A percentile compares a stretch with the other conserved stretches of the same genome.
These are phyloP conservation scores for Peromyscus aztecus DNA, from an alignment of 2,797 vertebrate genomes.

Conservation along the genomic window DNA sequence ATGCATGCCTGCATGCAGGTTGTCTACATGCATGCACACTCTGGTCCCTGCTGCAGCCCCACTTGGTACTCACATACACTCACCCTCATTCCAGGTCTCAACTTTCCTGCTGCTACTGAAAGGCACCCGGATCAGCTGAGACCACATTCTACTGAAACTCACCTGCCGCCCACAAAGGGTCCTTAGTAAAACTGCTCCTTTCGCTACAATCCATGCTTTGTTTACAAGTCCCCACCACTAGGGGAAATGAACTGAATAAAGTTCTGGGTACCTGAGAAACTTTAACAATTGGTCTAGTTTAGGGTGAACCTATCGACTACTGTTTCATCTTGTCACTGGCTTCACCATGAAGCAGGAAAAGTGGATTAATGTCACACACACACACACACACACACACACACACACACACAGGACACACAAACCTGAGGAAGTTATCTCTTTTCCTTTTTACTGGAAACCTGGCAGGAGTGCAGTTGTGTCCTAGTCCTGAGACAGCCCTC, in stretches of 20 bases:
- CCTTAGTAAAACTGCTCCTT: neutral
- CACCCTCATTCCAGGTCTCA: neutral
- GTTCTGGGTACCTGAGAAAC: neutral
- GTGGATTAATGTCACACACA: neutral
- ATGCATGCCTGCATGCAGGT: rapidly evolving
- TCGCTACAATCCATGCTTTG: neutral
- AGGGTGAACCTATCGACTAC: neutral
- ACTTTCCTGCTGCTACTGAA: neutral
- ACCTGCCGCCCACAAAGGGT: neutral
- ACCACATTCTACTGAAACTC: neutral
- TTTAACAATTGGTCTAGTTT: neutral
- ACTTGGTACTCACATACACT: neutral
- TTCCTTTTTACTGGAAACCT: neutral
- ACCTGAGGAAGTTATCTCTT: neutral
- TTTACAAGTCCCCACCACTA: neutral
- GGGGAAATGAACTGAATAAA: neutral
- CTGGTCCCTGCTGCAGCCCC: neutral
- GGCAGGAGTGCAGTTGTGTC: neutral
- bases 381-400: neutral
- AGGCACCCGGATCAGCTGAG: neutral
- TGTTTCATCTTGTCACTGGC: neutral
- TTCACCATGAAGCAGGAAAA: neutral
- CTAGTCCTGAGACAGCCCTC: neutral
- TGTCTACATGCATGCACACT: rapidly evolving
- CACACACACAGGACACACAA: neutral